Percentiles rank a stretch among this genome's conserved stretches.
Evolutionary conservation across 1,140 invertebrate species (phyloP).

Genomic region (Colletes latitarsis): DNA sequence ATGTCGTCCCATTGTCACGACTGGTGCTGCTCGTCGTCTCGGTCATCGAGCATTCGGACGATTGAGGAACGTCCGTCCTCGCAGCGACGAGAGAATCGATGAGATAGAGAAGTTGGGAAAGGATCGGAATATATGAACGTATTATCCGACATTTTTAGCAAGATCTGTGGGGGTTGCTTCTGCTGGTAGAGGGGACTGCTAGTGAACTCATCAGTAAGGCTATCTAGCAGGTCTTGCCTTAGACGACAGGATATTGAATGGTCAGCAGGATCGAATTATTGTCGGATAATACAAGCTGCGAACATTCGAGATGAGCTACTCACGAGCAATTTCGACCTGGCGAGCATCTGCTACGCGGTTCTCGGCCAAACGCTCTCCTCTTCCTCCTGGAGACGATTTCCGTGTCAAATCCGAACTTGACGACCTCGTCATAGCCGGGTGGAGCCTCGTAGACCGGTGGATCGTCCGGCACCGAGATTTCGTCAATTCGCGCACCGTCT

Average conservation of each 20-base stretch:
- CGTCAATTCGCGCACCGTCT: constrained; percentile 81
- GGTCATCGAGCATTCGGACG: constrained; percentile 46
- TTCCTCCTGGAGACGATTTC: constrained; percentile 63
- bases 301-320: constrained; percentile 15
- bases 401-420: constrained; percentile 81
- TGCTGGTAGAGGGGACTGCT: too few species aligned
- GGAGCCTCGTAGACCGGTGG: constrained; percentile 87
- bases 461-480: constrained; percentile 83
- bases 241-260: too few species aligned
- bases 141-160: too few species aligned
- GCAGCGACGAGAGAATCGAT: neutral
- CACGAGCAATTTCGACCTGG: constrained; percentile 67
- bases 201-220: too few species aligned
- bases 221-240: too few species aligned
- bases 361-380: constrained; percentile 43
- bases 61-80: constrained; percentile 13
- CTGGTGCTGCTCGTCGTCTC: constrained; percentile 45
- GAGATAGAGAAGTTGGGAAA: neutral
- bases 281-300: too few species aligned
- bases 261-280: too few species aligned
- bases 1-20: constrained; percentile 48
- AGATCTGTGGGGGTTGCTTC: too few species aligned
- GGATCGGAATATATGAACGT: neutral
- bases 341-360: constrained; percentile 61
- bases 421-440: constrained; percentile 86